Evolutionary conservation across 2,797 vertebrate genomes (phyloP).

Genomic region (Syngnathus acus): DNA sequence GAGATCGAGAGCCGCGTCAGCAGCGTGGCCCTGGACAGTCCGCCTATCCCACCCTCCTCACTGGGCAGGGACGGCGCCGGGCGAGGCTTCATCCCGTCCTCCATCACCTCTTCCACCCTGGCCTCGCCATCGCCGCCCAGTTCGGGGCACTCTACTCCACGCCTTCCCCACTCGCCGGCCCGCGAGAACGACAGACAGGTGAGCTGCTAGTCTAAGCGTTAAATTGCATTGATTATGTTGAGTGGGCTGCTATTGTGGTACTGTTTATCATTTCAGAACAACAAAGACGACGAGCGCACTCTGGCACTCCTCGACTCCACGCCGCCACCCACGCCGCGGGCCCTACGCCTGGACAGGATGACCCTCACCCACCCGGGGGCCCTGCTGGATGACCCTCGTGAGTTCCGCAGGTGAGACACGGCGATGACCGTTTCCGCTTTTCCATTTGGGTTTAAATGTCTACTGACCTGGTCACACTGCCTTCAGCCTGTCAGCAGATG

Average conservation of each 20-base stretch:
- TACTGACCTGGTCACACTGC: neutral
- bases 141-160: conserved; percentile 85
- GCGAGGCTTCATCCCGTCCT: conserved; percentile 80
- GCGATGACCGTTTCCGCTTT: neutral
- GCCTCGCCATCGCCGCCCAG: conserved; percentile 87
- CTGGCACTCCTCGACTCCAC: conserved; percentile 81
- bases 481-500: conserved; percentile 68
- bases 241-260: neutral
- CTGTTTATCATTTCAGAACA: conserved; percentile 26
- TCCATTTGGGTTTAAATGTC: neutral
- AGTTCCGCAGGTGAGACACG: conserved; percentile 71
- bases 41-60: conserved; percentile 67
- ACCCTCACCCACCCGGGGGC: conserved; percentile 83
- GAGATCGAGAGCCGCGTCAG: conserved; percentile 88
- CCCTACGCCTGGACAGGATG: conserved; percentile 84
- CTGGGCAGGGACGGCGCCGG: conserved; percentile 71
- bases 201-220: neutral
- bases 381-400: conserved; percentile 80
- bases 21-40: conserved; percentile 76
- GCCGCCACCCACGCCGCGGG: conserved; percentile 79
- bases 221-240: neutral
- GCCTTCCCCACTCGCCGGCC: conserved; percentile 81
- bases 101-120: conserved; percentile 83
- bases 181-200: conserved; percentile 79
- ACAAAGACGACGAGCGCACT: conserved; percentile 82